A percentile compares a stretch with the other conserved stretches of the same genome.
These are phyloP conservation scores for Agrilus mali DNA, from an alignment of 2,888 invertebrate species.

Conservation along the genomic window DNA sequence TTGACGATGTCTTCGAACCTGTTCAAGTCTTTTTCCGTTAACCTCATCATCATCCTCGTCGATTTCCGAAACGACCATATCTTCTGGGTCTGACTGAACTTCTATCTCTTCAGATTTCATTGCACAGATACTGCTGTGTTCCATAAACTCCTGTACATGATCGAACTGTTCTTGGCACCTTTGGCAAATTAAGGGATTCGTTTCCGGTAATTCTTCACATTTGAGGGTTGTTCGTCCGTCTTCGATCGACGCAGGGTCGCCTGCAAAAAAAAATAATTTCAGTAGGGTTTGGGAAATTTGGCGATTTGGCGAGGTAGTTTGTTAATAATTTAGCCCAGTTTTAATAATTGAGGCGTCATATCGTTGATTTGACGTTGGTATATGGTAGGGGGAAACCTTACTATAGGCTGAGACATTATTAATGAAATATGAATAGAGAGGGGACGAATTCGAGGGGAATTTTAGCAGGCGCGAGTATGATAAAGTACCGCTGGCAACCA, in stretches of 20 bases:
- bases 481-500: conserved; percentile 38
- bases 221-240: conserved; percentile 13
- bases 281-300: too few relatives aligned
- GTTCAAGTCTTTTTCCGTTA: conserved; percentile 52
- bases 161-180: conserved; percentile 55
- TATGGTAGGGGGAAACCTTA: conserved; percentile 4
- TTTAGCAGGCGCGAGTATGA: conserved; percentile 34
- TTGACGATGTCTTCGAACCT: conserved; percentile 58
- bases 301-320: too few relatives aligned
- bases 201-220: conserved; percentile 23
- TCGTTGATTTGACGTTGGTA: too few relatives aligned
- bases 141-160: conserved; percentile 46
- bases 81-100: conserved; percentile 59
- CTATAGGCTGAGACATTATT: conserved; percentile 39
- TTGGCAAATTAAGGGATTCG: conserved; percentile 44
- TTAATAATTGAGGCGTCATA: too few relatives aligned
- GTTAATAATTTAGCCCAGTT: too few relatives aligned
- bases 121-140: conserved; percentile 50
- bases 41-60: conserved; percentile 50
- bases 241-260: conserved; percentile 8
- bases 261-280: conserved; percentile 13
- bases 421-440: conserved; percentile 33
- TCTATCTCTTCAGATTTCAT: conserved; percentile 51
- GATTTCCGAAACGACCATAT: conserved; percentile 59
- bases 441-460: conserved; percentile 21